These are phyloP conservation scores for Galeopterus variegatus DNA, from an alignment of 2,113 vertebrate genomes.

Conservation along the genomic window DNA sequence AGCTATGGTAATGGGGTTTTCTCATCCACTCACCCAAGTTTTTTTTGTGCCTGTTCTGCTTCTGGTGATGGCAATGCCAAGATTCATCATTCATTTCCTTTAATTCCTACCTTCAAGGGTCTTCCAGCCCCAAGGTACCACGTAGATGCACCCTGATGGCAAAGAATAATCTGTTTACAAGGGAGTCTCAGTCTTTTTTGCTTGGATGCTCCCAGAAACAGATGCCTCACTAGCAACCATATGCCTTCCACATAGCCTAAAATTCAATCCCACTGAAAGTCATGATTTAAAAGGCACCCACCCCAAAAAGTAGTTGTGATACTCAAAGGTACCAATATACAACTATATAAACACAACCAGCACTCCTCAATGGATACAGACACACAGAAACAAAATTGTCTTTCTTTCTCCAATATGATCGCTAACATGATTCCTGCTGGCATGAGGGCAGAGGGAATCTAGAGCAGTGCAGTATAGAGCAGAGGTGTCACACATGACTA, in stretches of 20 bases:
- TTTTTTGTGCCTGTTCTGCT: neutral
- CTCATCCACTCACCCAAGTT: neutral
- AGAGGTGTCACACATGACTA: neutral
- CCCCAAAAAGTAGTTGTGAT: neutral
- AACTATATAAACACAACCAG: neutral
- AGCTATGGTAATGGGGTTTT: neutral
- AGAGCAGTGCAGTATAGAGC: neutral
- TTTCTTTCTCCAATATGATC: neutral
- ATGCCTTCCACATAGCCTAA: neutral
- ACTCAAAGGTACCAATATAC: neutral
- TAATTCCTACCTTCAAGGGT: neutral
- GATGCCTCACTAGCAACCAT: neutral
- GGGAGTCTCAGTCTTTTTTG: neutral
- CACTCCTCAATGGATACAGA: neutral
- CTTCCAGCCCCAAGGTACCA: neutral
- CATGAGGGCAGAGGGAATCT: neutral
- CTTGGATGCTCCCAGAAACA: neutral
- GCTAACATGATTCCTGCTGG: neutral
- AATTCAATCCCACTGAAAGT: neutral
- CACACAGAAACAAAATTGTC: neutral
- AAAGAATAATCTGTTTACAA: neutral
- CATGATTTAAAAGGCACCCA: neutral
- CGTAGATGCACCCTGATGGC: rapidly evolving
- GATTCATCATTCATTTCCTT: neutral
- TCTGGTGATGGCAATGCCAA: neutral